These are phyloP conservation scores for Dynastes tityus DNA, from an alignment of 2,888 invertebrate genomes.

Conservation along the genomic window DNA sequence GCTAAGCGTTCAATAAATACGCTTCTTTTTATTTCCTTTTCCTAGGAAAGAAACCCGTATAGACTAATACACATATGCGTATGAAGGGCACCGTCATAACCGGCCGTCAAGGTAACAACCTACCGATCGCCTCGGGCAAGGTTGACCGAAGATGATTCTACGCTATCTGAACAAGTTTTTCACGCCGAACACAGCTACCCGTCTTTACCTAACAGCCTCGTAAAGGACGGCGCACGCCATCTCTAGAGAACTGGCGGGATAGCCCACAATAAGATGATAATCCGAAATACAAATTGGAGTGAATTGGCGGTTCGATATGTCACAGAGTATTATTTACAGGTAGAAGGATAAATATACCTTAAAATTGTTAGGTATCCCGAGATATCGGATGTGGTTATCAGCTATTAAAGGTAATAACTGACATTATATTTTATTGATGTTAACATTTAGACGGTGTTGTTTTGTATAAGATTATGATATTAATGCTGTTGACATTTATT, in stretches of 20 bases:
- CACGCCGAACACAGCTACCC: slow-evolving; percentile 28
- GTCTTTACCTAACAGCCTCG: slow-evolving; percentile 24
- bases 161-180: slow-evolving; percentile 41
- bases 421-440: neutral
- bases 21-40: no score
- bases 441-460: no score
- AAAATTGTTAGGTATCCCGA: neutral
- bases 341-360: neutral
- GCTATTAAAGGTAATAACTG: slow-evolving; percentile 6
- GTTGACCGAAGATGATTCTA: slow-evolving; percentile 43
- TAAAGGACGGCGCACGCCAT: slow-evolving; percentile 23
- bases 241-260: neutral
- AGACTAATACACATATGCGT: neutral
- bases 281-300: slow-evolving; percentile 6
- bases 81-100: slow-evolving; percentile 13
- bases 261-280: neutral
- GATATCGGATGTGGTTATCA: neutral
- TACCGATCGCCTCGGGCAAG: slow-evolving; percentile 29
- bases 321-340: neutral
- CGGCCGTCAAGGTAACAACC: slow-evolving; percentile 22
- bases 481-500: no score
- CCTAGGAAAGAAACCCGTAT: neutral
- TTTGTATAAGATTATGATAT: no score
- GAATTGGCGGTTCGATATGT: slow-evolving; percentile 26
- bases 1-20: neutral